Conservation (phyloP, 2,113 vertebrate genomes). For the Plecotus auritus region DNA sequence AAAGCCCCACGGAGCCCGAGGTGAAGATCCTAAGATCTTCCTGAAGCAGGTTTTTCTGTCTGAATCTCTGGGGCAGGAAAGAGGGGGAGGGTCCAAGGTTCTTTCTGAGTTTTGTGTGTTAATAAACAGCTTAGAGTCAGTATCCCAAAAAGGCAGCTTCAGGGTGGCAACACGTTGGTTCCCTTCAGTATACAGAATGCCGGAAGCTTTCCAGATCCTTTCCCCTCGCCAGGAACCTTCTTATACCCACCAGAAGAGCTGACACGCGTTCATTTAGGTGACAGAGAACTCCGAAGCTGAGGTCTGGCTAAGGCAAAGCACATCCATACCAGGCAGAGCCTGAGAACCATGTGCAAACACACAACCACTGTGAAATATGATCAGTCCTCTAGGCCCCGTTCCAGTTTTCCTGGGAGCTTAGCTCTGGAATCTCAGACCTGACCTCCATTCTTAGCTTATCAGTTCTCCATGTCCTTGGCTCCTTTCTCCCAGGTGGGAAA, state of each 20-base stretch:
- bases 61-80: neutral
- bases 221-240: neutral
- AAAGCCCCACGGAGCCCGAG: neutral
- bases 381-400: neutral
- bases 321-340: neutral
- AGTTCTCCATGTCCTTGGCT: neutral
- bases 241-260: neutral
- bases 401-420: neutral
- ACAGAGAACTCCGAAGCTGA: neutral
- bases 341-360: neutral
- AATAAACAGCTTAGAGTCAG: neutral
- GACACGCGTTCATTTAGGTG: neutral
- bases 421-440: constrained; percentile 36
- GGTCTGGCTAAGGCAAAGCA: neutral
- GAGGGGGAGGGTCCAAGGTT: neutral
- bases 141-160: neutral
- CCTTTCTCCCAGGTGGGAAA: neutral
- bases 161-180: neutral
- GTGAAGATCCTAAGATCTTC: neutral
- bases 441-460: constrained; percentile 24
- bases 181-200: neutral
- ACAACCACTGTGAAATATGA: neutral
- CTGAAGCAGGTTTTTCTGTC: neutral
- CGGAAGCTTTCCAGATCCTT: neutral
- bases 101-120: neutral